Percentiles rank a stretch among this genome's conserved stretches.
These are phyloP conservation scores for Passer montanus DNA, from an alignment of 2,113 vertebrate species.

Conservation along the genomic window DNA sequence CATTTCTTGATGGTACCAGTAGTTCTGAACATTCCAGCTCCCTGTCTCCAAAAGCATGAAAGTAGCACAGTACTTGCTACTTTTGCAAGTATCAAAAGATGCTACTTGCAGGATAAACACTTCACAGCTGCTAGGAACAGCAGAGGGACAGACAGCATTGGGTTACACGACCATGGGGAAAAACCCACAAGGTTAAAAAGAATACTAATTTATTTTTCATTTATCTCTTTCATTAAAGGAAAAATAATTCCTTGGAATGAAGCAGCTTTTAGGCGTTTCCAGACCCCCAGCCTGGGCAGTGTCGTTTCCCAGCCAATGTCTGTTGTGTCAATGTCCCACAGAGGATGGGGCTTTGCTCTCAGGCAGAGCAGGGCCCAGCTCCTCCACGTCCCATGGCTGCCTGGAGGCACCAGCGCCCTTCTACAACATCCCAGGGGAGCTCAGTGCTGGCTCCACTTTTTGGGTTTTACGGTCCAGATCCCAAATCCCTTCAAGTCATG, in stretches of 20 bases:
- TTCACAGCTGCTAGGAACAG: background rate
- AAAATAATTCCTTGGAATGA: background rate
- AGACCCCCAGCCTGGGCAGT: background rate
- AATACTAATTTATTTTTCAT: background rate
- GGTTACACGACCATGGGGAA: background rate
- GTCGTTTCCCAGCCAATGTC: background rate
- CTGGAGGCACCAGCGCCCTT: background rate
- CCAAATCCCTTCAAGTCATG: background rate
- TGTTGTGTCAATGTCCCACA: accelerated
- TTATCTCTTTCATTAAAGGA: background rate
- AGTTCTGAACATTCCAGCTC: background rate
- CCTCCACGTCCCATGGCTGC: accelerated
- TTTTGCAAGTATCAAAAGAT: background rate
- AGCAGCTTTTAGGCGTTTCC: background rate
- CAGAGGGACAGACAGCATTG: background rate
- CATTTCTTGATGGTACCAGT: background rate
- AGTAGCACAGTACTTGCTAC: background rate
- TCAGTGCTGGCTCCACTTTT: background rate
- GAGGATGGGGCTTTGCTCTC: background rate
- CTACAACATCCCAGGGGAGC: background rate
- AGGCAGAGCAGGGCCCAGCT: background rate
- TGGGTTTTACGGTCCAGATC: background rate
- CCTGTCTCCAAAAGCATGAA: background rate
- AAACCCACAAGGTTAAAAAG: background rate
- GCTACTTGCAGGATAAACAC: background rate